Conservation (phyloP, 1,140 invertebrate genomes). For the Camponotus floridanus region DNA sequence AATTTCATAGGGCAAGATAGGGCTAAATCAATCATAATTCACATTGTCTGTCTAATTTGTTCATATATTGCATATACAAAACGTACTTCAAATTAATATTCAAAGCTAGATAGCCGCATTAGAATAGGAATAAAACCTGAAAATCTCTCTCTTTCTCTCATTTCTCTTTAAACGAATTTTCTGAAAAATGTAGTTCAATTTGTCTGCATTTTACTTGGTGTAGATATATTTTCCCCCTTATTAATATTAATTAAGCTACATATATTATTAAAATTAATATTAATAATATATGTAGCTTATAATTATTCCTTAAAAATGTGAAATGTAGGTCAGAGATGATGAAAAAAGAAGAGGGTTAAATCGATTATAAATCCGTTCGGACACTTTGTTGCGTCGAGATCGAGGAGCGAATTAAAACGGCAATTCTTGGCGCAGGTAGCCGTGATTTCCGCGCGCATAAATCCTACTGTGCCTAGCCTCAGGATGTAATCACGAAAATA, state of each 20-base stretch:
- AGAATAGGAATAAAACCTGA: too few species aligned
- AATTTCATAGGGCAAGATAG: too few species aligned
- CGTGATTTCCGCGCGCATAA: constrained; percentile 41
- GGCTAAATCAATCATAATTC: too few species aligned
- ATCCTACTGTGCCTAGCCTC: constrained; percentile 41
- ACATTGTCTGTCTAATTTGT: too few species aligned
- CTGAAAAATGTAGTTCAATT: not conserved
- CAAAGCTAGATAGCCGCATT: too few species aligned
- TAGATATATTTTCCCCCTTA: not conserved
- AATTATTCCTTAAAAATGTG: not conserved
- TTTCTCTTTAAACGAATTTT: not conserved
- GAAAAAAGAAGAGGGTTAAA: not conserved
- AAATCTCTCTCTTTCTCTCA: too few species aligned
- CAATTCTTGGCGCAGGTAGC: constrained; percentile 16
- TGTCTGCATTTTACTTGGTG: not conserved
- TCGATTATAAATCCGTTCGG: constrained; percentile 5
- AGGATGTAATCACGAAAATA: constrained; percentile 55
- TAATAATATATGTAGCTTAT: too few species aligned
- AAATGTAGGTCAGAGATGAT: not conserved
- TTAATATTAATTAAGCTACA: too few species aligned
- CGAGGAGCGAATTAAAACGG: constrained; percentile 44
- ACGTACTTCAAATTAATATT: too few species aligned
- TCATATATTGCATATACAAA: too few species aligned
- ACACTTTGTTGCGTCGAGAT: not conserved
- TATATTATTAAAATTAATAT: too few species aligned